Conservation (phyloP, 2,113 vertebrate genomes). For the Gallinago paraguaiae region DNA sequence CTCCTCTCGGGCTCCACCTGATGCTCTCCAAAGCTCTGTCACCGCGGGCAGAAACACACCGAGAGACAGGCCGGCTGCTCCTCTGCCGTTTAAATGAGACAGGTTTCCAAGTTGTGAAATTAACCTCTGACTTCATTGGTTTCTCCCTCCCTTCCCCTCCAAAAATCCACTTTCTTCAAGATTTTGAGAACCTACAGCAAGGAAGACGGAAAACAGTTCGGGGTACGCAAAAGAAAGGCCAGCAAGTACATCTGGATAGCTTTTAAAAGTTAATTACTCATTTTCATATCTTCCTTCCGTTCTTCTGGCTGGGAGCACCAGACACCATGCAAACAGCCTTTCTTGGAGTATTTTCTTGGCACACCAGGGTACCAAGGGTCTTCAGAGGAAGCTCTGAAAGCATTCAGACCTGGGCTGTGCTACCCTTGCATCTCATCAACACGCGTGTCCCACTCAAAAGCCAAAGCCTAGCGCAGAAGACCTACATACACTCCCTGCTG, state of each 20-base stretch:
- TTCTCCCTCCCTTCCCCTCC: neutral
- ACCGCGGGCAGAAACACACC: neutral
- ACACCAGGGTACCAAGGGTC: neutral
- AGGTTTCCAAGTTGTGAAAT: neutral
- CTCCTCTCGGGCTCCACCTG: neutral
- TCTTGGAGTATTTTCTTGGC: neutral
- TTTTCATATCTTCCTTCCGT: neutral
- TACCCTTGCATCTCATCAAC: neutral
- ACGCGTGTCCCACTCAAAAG: neutral
- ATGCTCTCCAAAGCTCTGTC: neutral
- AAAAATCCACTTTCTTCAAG: neutral
- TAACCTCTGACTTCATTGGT: neutral
- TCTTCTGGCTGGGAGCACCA: neutral
- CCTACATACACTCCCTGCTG: rapidly evolving
- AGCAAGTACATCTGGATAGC: neutral
- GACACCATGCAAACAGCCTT: neutral
- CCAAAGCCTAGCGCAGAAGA: neutral
- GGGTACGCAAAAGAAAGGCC: neutral
- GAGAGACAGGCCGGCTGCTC: neutral
- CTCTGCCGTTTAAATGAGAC: neutral
- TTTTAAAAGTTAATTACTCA: neutral
- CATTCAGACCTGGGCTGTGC: neutral
- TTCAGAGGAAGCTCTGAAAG: neutral
- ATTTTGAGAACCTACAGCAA: neutral
- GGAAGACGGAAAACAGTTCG: neutral